These are phyloP conservation scores for Pholis gunnellus DNA, from an alignment of 2,113 vertebrate species.

Conservation along the genomic window DNA sequence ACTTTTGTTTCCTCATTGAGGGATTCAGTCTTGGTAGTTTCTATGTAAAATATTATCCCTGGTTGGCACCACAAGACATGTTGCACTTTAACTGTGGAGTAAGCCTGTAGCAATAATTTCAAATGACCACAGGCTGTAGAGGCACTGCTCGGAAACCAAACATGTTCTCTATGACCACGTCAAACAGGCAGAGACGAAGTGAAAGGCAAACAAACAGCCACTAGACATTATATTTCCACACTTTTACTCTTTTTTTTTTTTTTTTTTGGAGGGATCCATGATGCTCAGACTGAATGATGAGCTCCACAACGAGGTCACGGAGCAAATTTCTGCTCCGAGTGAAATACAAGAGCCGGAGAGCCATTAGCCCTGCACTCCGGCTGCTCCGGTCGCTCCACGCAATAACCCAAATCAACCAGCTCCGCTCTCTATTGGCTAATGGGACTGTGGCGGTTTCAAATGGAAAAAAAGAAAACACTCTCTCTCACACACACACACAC, in stretches of 20 bases:
- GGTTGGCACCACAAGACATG: not conserved
- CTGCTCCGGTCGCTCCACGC: conserved; percentile 70
- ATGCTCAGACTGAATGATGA: conserved; percentile 76
- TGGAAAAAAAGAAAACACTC: conserved; percentile 61
- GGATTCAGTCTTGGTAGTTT: not conserved
- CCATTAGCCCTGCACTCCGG: conserved; percentile 73
- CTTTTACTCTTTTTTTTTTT: conserved; percentile 36
- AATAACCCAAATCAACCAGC: conserved; percentile 80
- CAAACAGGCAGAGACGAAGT: conserved; percentile 1
- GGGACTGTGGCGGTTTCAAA: conserved; percentile 73
- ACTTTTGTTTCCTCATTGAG: not conserved
- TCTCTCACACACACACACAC: conserved; percentile 34
- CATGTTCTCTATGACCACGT: conserved; percentile 23
- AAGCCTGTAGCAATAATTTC: conserved; percentile 33
- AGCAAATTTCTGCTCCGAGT: conserved; percentile 68
- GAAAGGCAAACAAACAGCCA: conserved; percentile 60
- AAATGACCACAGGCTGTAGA: conserved; percentile 28
- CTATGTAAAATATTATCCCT: conserved; percentile 15
- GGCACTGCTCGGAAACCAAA: conserved; percentile 24
- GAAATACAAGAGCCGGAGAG: conserved; percentile 71
- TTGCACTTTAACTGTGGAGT: conserved; percentile 14
- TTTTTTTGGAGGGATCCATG: conserved; percentile 43
- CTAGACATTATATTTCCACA: conserved; percentile 47
- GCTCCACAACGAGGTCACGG: conserved; percentile 74
- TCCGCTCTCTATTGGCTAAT: conserved; percentile 76